Percentiles rank a stretch among this genome's conserved stretches.
Evolutionary conservation across 1,140 invertebrate genomes (phyloP).

Genomic region (Ceratina australensis): DNA sequence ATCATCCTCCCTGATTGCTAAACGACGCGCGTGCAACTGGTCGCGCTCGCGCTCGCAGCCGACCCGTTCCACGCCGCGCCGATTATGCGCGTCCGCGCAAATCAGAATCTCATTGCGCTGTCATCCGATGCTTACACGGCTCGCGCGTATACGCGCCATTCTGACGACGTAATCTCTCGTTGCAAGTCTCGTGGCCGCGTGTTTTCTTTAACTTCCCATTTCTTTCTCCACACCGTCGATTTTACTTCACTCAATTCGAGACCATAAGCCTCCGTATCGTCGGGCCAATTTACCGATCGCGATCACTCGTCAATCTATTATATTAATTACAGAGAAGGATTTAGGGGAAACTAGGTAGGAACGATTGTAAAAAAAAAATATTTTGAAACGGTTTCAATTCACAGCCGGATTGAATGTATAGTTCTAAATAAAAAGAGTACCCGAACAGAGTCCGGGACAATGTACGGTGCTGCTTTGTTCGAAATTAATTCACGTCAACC

Average conservation of each 20-base stretch:
- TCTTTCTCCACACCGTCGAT: neutral
- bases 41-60: slow-evolving; percentile 50
- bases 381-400: neutral
- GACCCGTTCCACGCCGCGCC: slow-evolving; percentile 43
- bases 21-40: slow-evolving; percentile 67
- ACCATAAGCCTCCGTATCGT: slow-evolving; percentile 31
- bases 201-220: neutral
- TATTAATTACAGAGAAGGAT: neutral
- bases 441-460: slow-evolving; percentile 2
- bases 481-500: slow-evolving; percentile 16
- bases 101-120: slow-evolving; percentile 68
- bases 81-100: slow-evolving; percentile 60
- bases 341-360: no score
- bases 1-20: slow-evolving; percentile 72
- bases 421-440: neutral
- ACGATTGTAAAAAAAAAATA: neutral
- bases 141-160: slow-evolving; percentile 40
- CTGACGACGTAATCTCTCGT: slow-evolving; percentile 62
- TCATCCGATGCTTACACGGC: slow-evolving; percentile 58
- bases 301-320: slow-evolving; percentile 36
- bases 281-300: slow-evolving; percentile 41
- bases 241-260: slow-evolving; percentile 2
- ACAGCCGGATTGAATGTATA: neutral
- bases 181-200: neutral
- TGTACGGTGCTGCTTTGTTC: neutral